Percentiles rank a stretch among this genome's conserved stretches.
phyloP scores from a whole-genome alignment of 2,797 vertebrate species.

The Sebastolobus alascanus region DNA sequence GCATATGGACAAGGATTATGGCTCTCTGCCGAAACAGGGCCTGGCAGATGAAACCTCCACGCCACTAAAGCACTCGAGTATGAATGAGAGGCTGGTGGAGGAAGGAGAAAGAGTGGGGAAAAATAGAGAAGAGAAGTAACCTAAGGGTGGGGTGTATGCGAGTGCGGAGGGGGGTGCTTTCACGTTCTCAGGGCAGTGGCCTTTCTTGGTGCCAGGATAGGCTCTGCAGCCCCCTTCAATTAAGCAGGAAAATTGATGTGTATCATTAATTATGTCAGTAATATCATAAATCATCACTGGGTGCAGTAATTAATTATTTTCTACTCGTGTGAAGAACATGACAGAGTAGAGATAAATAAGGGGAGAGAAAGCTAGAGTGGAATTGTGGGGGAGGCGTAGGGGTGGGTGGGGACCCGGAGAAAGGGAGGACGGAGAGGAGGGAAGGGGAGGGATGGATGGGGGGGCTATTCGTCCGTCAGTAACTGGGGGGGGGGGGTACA shows the following conservation, averaged over 20 bases:
- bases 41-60: conserved; percentile 45
- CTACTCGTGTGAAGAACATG: conserved; percentile 92
- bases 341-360: conserved; percentile 93
- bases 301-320: conserved; percentile 97
- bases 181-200: conserved; percentile 76
- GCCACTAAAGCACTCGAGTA: conserved; percentile 26
- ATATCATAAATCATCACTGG: conserved; percentile 97
- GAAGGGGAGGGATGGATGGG: conserved; percentile 67
- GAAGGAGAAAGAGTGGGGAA: conserved; percentile 32
- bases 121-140: conserved; percentile 47
- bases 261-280: conserved; percentile 98
- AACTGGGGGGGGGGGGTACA: conserved; percentile 70
- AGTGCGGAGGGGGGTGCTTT: conserved; percentile 66
- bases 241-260: conserved; percentile 96
- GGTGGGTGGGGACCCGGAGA: conserved; percentile 66
- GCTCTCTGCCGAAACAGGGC: conserved; percentile 58
- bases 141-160: conserved; percentile 44
- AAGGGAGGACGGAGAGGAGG: conserved; percentile 68
- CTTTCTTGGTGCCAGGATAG: conserved; percentile 81
- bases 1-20: conserved; percentile 65
- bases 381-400: conserved; percentile 68
- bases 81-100: conserved; percentile 47
- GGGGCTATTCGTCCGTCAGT: conserved; percentile 79
- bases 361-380: conserved; percentile 77
- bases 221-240: conserved; percentile 90